These are phyloP conservation scores for Mormyrus lacerda DNA, from an alignment of 2,113 vertebrate species.

Conservation along the genomic window DNA sequence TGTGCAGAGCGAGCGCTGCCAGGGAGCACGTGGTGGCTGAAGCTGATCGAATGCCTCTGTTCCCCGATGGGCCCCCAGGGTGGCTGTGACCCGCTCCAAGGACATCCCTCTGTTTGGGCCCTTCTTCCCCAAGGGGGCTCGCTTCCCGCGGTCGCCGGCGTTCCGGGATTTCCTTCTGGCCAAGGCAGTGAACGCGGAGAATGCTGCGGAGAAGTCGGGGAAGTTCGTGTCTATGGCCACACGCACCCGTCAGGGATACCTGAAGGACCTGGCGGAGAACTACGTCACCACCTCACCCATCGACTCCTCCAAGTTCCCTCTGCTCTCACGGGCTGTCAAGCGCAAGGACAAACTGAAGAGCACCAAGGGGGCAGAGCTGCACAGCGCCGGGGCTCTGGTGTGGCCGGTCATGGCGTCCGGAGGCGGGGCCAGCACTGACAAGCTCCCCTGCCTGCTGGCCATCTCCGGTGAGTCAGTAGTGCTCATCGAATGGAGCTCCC, in stretches of 20 bases:
- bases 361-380: conserved; percentile 67
- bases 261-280: conserved; percentile 80
- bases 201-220: conserved; percentile 75
- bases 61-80: conserved; percentile 47
- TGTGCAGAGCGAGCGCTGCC: not conserved
- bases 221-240: conserved; percentile 89
- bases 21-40: not conserved
- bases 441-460: conserved; percentile 70
- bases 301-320: conserved; percentile 78
- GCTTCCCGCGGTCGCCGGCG: conserved; percentile 64
- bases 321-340: conserved; percentile 72
- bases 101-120: conserved; percentile 85
- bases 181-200: conserved; percentile 82
- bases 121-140: conserved; percentile 67
- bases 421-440: conserved; percentile 37
- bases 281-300: conserved; percentile 81
- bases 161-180: conserved; percentile 82
- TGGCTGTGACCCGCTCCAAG: conserved; percentile 82
- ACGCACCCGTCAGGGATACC: conserved; percentile 79
- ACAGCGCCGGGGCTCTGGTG: conserved; percentile 75
- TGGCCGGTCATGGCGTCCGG: conserved; percentile 66
- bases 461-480: conserved; percentile 77
- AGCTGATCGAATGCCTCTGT: not conserved
- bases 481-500: conserved; percentile 67
- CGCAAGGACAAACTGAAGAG: conserved; percentile 72